Conservation (phyloP, 2,113 vertebrate genomes). For the Lichenostomus cassidix region DNA sequence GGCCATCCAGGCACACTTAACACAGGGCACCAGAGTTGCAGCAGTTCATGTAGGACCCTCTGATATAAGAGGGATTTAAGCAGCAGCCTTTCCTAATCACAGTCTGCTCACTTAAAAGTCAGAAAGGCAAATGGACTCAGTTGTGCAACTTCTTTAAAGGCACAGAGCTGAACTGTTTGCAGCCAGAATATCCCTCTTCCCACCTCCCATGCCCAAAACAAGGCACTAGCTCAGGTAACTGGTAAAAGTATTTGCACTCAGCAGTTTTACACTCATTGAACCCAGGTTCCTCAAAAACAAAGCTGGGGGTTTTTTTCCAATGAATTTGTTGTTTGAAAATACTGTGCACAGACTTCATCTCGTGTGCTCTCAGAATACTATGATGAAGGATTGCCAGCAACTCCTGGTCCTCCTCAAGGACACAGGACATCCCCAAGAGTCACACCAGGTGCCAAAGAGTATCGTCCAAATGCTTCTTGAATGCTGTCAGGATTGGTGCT, state of each 20-base stretch:
- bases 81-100: not conserved
- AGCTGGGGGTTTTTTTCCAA: accelerated
- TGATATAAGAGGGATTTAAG: not conserved
- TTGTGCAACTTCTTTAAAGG: not conserved
- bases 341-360: not conserved
- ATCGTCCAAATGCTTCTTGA: not conserved
- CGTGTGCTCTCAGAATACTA: not conserved
- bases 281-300: not conserved
- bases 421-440: not conserved
- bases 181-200: not conserved
- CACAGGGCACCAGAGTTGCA: not conserved
- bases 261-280: not conserved
- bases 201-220: not conserved
- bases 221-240: not conserved
- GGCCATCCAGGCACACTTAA: not conserved
- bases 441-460: not conserved
- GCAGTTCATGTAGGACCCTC: not conserved
- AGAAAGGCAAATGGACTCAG: not conserved
- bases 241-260: not conserved
- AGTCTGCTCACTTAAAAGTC: not conserved
- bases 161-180: not conserved
- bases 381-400: not conserved
- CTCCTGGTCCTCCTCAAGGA: no score
- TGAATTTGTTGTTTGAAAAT: not conserved
- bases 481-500: not conserved